Conservation (phyloP, 35 echinoderm and acorn worm species). For the Stichopus chloronotus region DNA sequence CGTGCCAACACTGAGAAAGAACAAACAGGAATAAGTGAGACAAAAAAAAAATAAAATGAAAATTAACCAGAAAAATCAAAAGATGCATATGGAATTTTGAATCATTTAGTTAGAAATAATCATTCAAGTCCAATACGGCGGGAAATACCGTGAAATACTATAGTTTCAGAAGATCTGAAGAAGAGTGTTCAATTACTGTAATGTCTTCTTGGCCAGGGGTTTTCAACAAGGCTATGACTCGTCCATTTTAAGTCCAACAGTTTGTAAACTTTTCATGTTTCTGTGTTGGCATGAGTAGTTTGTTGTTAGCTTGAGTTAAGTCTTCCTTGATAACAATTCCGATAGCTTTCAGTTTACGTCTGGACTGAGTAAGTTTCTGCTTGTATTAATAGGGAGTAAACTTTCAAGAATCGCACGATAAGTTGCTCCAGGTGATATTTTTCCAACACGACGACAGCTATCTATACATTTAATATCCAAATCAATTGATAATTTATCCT, state of each 20-base stretch:
- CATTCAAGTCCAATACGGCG: not conserved
- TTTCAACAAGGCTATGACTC: slow-evolving; percentile 22
- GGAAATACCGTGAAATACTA: not conserved
- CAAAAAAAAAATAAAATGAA: not conserved
- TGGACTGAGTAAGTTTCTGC: not conserved
- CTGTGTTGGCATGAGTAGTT: not conserved
- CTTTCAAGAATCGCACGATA: not conserved
- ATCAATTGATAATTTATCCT: not conserved
- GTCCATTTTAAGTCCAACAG: slow-evolving; percentile 34
- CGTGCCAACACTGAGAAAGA: no score
- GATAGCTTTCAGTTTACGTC: not conserved
- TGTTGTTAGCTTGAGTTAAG: slow-evolving; percentile 8
- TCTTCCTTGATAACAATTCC: slow-evolving; percentile 2
- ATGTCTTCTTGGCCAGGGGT: not conserved
- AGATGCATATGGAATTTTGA: not conserved
- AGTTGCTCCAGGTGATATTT: not conserved
- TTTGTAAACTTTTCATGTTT: slow-evolving; percentile 10
- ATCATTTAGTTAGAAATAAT: not conserved
- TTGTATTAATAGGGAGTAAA: not conserved
- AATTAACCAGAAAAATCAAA: not conserved
- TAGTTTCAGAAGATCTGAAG: slow-evolving; percentile 29
- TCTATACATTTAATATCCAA: not conserved
- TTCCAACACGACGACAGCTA: not conserved
- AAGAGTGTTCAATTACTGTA: not conserved
- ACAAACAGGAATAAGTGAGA: no score